Evolutionary conservation across 2,888 invertebrate genomes (phyloP).

Genomic region (Drosophila melanosoma): DNA sequence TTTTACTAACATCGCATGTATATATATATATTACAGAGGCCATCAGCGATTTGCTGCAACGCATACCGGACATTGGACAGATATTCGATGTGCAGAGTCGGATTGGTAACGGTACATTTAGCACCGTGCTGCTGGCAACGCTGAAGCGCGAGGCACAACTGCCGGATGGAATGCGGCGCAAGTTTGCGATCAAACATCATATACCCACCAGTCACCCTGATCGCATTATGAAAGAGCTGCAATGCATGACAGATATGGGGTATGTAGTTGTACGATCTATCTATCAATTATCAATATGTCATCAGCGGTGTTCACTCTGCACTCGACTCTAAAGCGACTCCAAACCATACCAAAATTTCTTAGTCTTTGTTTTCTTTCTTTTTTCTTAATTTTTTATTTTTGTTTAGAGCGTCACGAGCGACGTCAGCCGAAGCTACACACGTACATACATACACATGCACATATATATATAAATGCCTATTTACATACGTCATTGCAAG

Average conservation of each 20-base stretch:
- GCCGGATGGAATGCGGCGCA: conserved; percentile 85
- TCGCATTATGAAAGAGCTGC: conserved; percentile 92
- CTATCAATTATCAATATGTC: not conserved
- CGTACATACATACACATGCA: conserved; percentile 6
- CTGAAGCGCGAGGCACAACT: conserved; percentile 85
- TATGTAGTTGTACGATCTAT: conserved; percentile 79
- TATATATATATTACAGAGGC: conserved; percentile 72
- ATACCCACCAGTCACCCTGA: conserved; percentile 94
- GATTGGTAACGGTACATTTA: conserved; percentile 94
- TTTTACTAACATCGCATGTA: conserved; percentile 1
- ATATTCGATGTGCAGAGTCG: conserved; percentile 89
- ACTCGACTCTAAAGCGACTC: not conserved
- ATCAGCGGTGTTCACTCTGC: not conserved
- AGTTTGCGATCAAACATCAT: conserved; percentile 94
- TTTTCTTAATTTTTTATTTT: not conserved
- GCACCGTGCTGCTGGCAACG: conserved; percentile 92
- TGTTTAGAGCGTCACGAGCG: conserved; percentile 64
- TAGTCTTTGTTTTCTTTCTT: not conserved
- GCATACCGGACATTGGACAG: conserved; percentile 87
- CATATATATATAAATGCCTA: conserved; percentile 17
- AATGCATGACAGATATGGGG: conserved; percentile 92
- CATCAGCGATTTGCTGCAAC: conserved; percentile 81
- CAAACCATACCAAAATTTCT: not conserved
- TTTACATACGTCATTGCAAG: conserved; percentile 73
- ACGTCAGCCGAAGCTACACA: conserved; percentile 60